Evolutionary conservation across 2,888 invertebrate genomes (phyloP), one percentile per base, ranked within the genome.

Genomic region (Dastarcus helophoroides): DNA sequence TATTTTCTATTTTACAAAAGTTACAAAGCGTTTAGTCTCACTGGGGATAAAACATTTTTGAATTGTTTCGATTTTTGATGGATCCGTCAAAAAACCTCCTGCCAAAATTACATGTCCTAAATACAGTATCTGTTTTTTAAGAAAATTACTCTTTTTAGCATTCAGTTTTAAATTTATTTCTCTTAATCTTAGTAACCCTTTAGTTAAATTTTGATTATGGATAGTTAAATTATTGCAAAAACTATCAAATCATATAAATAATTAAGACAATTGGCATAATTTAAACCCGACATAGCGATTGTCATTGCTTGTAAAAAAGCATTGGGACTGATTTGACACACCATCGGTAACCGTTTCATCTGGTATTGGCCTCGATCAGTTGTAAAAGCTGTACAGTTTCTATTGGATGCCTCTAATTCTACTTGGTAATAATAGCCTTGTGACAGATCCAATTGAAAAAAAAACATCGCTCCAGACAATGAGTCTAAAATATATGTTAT

Each of bases 391-490:
- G n/a, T n/a, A n/a, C n/a, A n/a, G n/a, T n/a, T n/a, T n/a, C n/a
- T n/a, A n/a, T n/a, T n/a, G n/a, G n/a, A n/a, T n/a, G 31, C 14
- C n/a, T 43, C 35, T 31, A 46, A 23, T 31, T 48, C 44, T 14
- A 45, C 31, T 35, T 46, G 42, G 35, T 46, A 47, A 31, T n/a
- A n/a, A n/a, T n/a, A n/a, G n/a, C n/a, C n/a, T n/a, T 46, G 47
- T 6, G 29, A 28, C 7, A 36, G 31, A 37, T 38, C 43, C 13
- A 46, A 26, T 37, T 46, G 44, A 8, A 39, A 33, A 33, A 46
- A 46, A 31, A 43, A 46, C 11, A 44, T 32, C 17, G 44, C 42
- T 28, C 47, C 41, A 12, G 33, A 32, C 21, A 50, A 28, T 4
- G 41, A 45, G 39, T 48, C 43, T 35, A 47, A 28, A 33, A 46